Evolutionary conservation across 1,140 invertebrate genomes (phyloP).

Genomic region (Apis mellifera): Amel_HAv3.1 CM009933.2:7973501-7974000

Average conservation of each 20-base stretch:
- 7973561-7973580: slow-evolving; percentile 69
- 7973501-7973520: background rate
- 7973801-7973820: too few species aligned
- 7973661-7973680: background rate
- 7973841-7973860: too few species aligned
- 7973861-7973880: too few species aligned
- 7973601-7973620: slow-evolving; percentile 80
- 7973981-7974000: too few species aligned
- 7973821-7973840: too few species aligned
- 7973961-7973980: too few species aligned
- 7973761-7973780: slow-evolving; percentile 41
- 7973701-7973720: slow-evolving; percentile 34
- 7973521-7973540: background rate
- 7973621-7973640: slow-evolving; percentile 71
- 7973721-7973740: slow-evolving; percentile 31
- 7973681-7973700: too few species aligned
- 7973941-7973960: too few species aligned
- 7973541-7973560: slow-evolving; percentile 35
- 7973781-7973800: slow-evolving; percentile 19
- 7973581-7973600: slow-evolving; percentile 80
- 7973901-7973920: too few species aligned
- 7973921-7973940: too few species aligned
- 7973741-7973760: slow-evolving; percentile 44
- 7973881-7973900: too few species aligned
- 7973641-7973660: slow-evolving; percentile 45